Evolutionary conservation across 1,140 invertebrate species (phyloP).

Genomic region (Cyphomyrmex costatus): DNA sequence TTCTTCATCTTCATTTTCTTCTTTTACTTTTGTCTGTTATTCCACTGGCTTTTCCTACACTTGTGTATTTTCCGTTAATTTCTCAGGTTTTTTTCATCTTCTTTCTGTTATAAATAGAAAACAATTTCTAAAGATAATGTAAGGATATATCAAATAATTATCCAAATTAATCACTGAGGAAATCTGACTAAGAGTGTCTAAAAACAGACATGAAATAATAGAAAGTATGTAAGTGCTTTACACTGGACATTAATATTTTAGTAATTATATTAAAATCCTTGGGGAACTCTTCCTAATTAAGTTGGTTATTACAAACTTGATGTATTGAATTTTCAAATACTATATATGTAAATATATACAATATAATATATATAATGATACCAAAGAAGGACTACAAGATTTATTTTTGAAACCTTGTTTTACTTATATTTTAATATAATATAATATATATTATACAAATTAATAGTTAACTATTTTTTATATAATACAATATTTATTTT

Average conservation of each 20-base stretch:
- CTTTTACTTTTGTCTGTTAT: neutral
- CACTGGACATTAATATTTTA: neutral
- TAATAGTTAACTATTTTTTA: neutral
- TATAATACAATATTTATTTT: too few species aligned
- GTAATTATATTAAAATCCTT: neutral
- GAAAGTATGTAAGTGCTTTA: neutral
- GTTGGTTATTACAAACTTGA: neutral
- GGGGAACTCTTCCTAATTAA: constrained; percentile 15
- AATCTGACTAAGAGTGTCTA: constrained; percentile 3
- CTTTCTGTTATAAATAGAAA: too few species aligned
- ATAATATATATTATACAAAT: too few species aligned
- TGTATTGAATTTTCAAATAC: too few species aligned
- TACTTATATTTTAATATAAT: too few species aligned
- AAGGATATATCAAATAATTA: neutral
- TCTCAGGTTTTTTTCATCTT: neutral
- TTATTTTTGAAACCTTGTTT: too few species aligned
- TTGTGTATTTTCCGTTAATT: neutral
- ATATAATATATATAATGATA: too few species aligned
- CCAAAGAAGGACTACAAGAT: too few species aligned
- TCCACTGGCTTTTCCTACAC: neutral
- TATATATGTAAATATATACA: neutral
- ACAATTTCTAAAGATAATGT: neutral
- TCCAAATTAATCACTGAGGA: neutral
- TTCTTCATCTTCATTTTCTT: neutral
- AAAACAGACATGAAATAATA: constrained; percentile 32